Conservation (phyloP, 2,797 vertebrate genomes). For the Uromys caudimaculatus region DNA sequence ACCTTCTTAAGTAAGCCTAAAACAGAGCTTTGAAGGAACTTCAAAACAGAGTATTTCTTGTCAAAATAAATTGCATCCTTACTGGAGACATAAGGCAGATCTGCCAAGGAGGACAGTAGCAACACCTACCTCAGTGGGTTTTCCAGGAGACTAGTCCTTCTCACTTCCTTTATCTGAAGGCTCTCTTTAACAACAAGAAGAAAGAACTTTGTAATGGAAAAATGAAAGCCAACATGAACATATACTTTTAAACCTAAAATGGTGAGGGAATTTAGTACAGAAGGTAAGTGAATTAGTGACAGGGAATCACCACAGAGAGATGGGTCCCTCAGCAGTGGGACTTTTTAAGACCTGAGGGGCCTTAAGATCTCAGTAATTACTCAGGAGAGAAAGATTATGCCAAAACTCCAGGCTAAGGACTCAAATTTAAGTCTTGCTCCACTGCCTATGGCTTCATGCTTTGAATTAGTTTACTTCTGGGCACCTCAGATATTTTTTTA, state of each 20-base stretch:
- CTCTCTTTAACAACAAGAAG: not conserved
- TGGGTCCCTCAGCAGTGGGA: not conserved
- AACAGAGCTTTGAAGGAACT: slow-evolving; percentile 41
- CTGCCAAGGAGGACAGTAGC: not conserved
- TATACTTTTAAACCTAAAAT: not conserved
- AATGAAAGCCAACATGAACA: not conserved
- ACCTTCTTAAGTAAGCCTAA: slow-evolving; percentile 11
- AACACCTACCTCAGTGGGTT: not conserved
- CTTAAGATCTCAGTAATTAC: not conserved
- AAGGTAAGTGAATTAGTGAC: not conserved
- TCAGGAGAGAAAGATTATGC: not conserved
- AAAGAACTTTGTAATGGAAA: not conserved
- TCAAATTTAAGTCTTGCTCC: not conserved
- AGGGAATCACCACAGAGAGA: not conserved
- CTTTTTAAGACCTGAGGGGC: not conserved
- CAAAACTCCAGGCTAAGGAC: not conserved
- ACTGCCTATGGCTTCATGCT: not conserved
- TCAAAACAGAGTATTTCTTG: slow-evolving; percentile 35
- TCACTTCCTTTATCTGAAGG: not conserved
- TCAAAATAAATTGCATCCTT: not conserved
- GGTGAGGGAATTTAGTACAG: not conserved
- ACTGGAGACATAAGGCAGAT: not conserved
- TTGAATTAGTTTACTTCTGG: not conserved
- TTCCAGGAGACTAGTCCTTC: not conserved
- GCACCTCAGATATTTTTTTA: not conserved